A percentile compares a stretch with the other conserved stretches of the same genome.
These are phyloP conservation scores for Halotydeus destructor DNA, from an alignment of 1,140 invertebrate species.

Conservation along the genomic window DNA sequence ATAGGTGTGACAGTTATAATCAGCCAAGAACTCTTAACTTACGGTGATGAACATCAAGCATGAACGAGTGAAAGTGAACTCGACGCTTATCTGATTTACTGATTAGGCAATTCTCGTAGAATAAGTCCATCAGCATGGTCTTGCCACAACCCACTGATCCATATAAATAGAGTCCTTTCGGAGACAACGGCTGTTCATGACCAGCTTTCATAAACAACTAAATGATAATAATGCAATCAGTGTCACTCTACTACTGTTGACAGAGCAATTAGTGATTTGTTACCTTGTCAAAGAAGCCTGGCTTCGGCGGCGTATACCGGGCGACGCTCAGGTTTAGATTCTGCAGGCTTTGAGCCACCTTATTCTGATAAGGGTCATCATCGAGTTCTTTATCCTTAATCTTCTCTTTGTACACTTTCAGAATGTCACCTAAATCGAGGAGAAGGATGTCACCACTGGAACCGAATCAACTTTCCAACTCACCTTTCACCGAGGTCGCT, in stretches of 20 bases:
- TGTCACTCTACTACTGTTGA: background rate
- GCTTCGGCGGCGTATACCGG: constrained; percentile 33
- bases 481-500: no score
- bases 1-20: background rate
- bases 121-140: constrained; percentile 97
- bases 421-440: constrained; percentile 1
- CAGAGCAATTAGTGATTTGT: background rate
- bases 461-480: no score
- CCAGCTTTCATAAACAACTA: no score
- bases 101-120: constrained; percentile 52
- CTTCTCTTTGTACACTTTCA: constrained; percentile 13
- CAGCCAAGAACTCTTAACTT: constrained; percentile 7
- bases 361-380: constrained; percentile 44
- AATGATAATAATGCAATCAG: background rate
- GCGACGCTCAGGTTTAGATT: constrained; percentile 40
- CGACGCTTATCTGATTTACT: constrained; percentile 39
- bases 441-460: no score
- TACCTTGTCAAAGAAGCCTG: constrained; percentile 20
- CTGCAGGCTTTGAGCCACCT: constrained; percentile 43
- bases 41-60: constrained; percentile 75
- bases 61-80: constrained; percentile 93
- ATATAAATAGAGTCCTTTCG: constrained; percentile 31
- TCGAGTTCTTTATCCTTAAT: constrained; percentile 36
- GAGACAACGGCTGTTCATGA: background rate
- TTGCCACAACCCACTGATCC: constrained; percentile 59